These are phyloP conservation scores for Phalloptychus januarius DNA, from an alignment of 2,797 vertebrate genomes.

Conservation along the genomic window DNA sequence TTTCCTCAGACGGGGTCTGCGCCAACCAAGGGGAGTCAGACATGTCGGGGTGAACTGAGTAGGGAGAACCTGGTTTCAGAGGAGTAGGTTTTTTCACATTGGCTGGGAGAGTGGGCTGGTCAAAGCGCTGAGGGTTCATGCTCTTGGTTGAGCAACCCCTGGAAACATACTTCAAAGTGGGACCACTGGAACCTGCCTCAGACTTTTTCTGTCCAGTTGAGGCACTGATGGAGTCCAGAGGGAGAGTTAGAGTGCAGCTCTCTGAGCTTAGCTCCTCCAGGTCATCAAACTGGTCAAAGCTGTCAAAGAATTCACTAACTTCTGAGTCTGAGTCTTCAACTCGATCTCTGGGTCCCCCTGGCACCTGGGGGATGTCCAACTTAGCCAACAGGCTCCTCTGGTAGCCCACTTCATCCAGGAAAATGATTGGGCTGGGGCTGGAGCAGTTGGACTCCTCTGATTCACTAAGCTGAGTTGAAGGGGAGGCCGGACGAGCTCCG, in stretches of 20 bases:
- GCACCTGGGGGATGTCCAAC: slow-evolving; percentile 94
- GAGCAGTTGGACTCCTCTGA: slow-evolving; percentile 97
- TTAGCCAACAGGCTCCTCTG: slow-evolving; percentile 96
- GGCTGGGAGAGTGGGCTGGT: slow-evolving; percentile 90
- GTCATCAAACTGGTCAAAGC: slow-evolving; percentile 97
- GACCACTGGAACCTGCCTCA: slow-evolving; percentile 56
- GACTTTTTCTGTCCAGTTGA: slow-evolving; percentile 70
- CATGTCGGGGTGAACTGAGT: slow-evolving; percentile 82
- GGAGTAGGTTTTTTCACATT: slow-evolving; percentile 96
- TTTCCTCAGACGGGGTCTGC: slow-evolving; percentile 88
- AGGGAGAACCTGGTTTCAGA: slow-evolving; percentile 92
- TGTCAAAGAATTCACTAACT: slow-evolving; percentile 99
- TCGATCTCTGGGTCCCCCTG: slow-evolving; percentile 88
- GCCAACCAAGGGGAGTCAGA: slow-evolving; percentile 88
- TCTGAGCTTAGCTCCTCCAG: slow-evolving; percentile 80
- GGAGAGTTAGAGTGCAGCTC: slow-evolving; percentile 74
- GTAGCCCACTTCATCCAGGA: slow-evolving; percentile 98
- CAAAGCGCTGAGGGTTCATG: slow-evolving; percentile 96
- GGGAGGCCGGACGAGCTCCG: slow-evolving; percentile 63
- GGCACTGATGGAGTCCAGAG: slow-evolving; percentile 74
- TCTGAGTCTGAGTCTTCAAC: slow-evolving; percentile 98
- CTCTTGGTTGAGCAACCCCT: slow-evolving; percentile 77
- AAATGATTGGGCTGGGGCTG: slow-evolving; percentile 97
- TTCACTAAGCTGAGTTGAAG: slow-evolving; percentile 84
- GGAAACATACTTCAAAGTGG: slow-evolving; percentile 72